These are phyloP conservation scores for Myopa testacea DNA, from an alignment of 2,888 invertebrate genomes.

Conservation along the genomic window DNA sequence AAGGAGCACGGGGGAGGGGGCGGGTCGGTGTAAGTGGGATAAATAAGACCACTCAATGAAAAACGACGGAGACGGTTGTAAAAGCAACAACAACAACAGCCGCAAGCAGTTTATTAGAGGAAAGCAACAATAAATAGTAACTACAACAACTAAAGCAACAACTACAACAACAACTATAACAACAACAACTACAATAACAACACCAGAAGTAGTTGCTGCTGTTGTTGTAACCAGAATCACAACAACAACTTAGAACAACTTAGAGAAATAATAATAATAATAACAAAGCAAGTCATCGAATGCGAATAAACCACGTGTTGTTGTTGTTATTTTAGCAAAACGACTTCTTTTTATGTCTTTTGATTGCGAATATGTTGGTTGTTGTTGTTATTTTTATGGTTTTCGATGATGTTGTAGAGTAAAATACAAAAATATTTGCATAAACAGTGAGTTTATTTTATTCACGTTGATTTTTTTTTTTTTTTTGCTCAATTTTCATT, in stretches of 20 bases:
- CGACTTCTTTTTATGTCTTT: no score
- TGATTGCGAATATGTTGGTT: no score
- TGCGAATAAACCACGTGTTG: not conserved
- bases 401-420: not conserved
- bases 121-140: no score
- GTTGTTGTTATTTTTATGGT: no score
- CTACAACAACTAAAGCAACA: not conserved
- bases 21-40: not conserved
- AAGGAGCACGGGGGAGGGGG: not conserved
- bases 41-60: not conserved
- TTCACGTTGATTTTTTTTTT: not conserved
- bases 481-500: not conserved
- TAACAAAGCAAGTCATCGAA: no score
- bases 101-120: not conserved
- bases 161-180: not conserved
- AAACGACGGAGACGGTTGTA: not conserved
- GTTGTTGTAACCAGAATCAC: no score
- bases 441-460: slow-evolving; percentile 7
- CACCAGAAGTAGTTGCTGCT: not conserved
- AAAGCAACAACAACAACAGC: not conserved
- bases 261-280: no score
- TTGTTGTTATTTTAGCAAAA: not conserved
- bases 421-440: not conserved
- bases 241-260: no score
- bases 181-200: not conserved